Evolutionary conservation across 2,797 vertebrate species (phyloP).

Genomic region (Galaxias olidus): DNA sequence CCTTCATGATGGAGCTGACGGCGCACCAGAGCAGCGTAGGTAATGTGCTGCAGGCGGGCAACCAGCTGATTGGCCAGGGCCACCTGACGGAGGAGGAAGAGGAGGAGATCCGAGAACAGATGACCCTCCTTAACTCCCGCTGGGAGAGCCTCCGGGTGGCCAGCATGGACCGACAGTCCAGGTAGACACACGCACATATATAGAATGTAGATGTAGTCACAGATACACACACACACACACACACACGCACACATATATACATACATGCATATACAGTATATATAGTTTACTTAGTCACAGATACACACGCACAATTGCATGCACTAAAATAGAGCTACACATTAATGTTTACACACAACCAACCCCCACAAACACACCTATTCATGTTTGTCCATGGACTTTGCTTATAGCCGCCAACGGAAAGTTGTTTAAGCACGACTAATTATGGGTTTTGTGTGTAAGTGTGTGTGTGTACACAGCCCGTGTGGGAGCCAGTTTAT

Average conservation of each 20-base stretch:
- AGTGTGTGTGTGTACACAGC: constrained; percentile 9
- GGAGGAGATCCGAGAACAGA: constrained; percentile 95
- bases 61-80: constrained; percentile 92
- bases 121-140: constrained; percentile 92
- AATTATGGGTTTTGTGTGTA: neutral
- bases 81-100: constrained; percentile 92
- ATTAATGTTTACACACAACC: neutral
- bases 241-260: neutral
- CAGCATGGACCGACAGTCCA: constrained; percentile 96
- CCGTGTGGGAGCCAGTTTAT: neutral
- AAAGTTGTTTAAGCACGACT: constrained; percentile 29
- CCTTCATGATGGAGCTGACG: constrained; percentile 98
- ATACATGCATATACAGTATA: neutral
- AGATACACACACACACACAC: constrained; percentile 7
- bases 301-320: constrained; percentile 10
- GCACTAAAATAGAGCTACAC: neutral
- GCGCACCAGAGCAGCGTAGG: constrained; percentile 97
- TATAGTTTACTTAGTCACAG: neutral
- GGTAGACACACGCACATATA: constrained; percentile 63
- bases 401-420: neutral
- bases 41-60: constrained; percentile 92
- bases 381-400: neutral
- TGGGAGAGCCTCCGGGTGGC: constrained; percentile 93
- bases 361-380: neutral
- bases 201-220: neutral